Base-by-base conservation (phyloP, 2,797 vertebrate genomes). In the Tragelaphus oryx region DNA sequence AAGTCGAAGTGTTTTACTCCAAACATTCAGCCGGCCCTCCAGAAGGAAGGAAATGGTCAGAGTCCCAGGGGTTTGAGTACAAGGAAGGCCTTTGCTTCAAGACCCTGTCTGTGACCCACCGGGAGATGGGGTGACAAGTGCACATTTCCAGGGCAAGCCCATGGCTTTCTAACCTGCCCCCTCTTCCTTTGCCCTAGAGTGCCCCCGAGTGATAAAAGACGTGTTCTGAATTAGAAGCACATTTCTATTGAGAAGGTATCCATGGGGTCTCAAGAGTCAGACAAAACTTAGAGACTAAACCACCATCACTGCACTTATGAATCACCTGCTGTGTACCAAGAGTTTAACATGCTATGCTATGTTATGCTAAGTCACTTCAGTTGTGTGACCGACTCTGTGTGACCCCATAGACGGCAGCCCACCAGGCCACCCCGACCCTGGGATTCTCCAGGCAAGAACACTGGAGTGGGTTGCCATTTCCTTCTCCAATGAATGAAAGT, bases 1-100 rank as follows among this genome's bases (percentile, higher is more conserved):
- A 97, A 95, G 86, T 90, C 95, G 62, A 80, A 46, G 16, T 60
- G 76, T 48, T 95, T 83, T 91, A 78, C 82, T 95, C 52, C 76
- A 95, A 97, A 89, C 37, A 6, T 78, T 68, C n/a, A 52, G 86
- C 22, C 30, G 80, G 46, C 79, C 17, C 10, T 50, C 26, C 71
- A 48, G 83, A 60, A 44, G 8, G 57, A 90, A 92, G 3, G 60
- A 89, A 86, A 41, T 65, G 48, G 85, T 59, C 44, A 68, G 79
- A 96, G 80, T 92, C 83, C 84, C 8, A n/a, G 87, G 41, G 84
- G 48, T 83, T 75, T 28, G 57, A 79, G 74, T 97, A 60, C 83
- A 93, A 97, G 91, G 46, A 55, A 97, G 59, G 79, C 80, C 62
- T 71, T 46, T 78, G 83, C 71, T n/a, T 79, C 28, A 82, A 13